These are phyloP conservation scores for Xiphorhynchus elegans DNA, from an alignment of 2,113 vertebrate species.

Conservation along the genomic window DNA sequence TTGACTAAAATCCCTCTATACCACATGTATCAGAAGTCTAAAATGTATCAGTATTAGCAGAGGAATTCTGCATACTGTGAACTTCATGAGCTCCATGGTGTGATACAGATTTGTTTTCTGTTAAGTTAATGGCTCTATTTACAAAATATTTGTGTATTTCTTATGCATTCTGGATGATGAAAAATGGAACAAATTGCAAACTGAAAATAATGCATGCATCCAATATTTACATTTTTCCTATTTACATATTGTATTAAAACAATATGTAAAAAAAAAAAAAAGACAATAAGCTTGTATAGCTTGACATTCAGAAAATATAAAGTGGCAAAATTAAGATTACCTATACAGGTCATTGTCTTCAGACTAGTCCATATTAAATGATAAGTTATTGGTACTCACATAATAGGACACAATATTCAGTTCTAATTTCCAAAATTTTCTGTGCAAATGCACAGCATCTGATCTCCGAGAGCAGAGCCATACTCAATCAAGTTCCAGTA, in stretches of 20 bases:
- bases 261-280: neutral
- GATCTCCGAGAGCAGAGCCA: neutral
- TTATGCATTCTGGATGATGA: conserved; percentile 2
- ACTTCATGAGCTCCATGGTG: conserved; percentile 9
- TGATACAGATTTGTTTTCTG: conserved; percentile 58
- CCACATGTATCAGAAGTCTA: neutral
- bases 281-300: neutral
- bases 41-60: conserved; percentile 27
- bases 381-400: neutral
- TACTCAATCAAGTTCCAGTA: neutral
- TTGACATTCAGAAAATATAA: neutral
- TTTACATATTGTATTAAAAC: neutral
- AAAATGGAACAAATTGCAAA: conserved; percentile 19
- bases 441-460: rapidly evolving
- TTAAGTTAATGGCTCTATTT: conserved; percentile 64
- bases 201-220: conserved; percentile 27
- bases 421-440: neutral
- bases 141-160: conserved; percentile 64
- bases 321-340: neutral
- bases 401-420: neutral
- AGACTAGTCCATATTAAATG: neutral
- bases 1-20: conserved; percentile 7
- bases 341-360: neutral
- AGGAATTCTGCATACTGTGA: conserved; percentile 22
- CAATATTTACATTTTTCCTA: neutral